Percentiles rank a stretch among this genome's conserved stretches.
These are phyloP conservation scores for Petrophora chlorosata DNA, from an alignment of 2,888 invertebrate species.

Conservation along the genomic window DNA sequence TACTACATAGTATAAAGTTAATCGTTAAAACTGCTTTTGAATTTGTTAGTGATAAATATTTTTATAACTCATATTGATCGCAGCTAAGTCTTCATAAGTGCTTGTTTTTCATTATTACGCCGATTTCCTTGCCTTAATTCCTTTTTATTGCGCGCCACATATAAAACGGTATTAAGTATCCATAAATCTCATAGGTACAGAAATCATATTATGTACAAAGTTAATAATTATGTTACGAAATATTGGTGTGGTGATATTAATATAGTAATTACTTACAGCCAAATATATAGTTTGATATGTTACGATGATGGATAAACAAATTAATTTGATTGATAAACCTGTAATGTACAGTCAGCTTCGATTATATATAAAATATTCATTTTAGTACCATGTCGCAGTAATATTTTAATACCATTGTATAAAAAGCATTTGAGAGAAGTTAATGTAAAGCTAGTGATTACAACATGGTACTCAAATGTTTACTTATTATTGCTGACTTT, in stretches of 20 bases:
- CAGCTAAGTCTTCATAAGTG: constrained; percentile 4
- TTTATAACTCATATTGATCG: constrained; percentile 8
- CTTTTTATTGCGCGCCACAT: constrained; percentile 10
- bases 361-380: no score
- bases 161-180: constrained; percentile 13
- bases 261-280: neutral
- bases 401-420: no score
- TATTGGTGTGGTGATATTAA: neutral
- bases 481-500: no score
- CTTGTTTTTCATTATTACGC: neutral
- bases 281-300: neutral
- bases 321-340: constrained; percentile 51
- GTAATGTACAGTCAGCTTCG: no score
- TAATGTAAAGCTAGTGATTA: no score
- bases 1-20: neutral
- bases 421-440: no score
- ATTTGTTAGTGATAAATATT: constrained; percentile 1
- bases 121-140: constrained; percentile 4
- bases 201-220: neutral
- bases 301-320: constrained; percentile 39
- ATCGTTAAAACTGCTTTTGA: neutral
- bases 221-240: constrained; percentile 8
- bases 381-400: no score
- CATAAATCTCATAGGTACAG: no score
- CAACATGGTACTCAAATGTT: no score